Conservation (phyloP, 37 sponge, comb jelly and placozoan genomes). For the Ephydatia muelleri region DNA sequence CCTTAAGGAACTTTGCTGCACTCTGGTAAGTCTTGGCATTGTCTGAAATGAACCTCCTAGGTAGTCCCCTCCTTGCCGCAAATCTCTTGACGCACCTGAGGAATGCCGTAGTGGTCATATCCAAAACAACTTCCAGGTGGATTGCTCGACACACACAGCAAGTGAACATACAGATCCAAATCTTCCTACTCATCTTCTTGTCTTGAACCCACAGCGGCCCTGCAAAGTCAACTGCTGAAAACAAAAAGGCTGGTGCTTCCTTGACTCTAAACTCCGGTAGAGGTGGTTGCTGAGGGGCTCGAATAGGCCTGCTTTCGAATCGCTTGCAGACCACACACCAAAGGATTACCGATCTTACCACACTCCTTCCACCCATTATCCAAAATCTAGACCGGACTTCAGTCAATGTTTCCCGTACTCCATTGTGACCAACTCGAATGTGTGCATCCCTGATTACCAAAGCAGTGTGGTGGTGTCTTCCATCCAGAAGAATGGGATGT, state of each 20-base stretch:
- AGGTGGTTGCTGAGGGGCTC: slow-evolving; percentile 12
- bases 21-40: slow-evolving; percentile 47
- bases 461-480: too few species aligned
- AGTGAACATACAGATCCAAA: slow-evolving; percentile 31
- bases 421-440: too few species aligned
- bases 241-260: slow-evolving; percentile 24
- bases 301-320: slow-evolving; percentile 5
- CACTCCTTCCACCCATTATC: slow-evolving; percentile 30
- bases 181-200: neutral
- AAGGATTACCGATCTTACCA: slow-evolving; percentile 8
- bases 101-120: slow-evolving; percentile 24
- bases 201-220: slow-evolving; percentile 26
- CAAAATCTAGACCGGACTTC: slow-evolving; percentile 29
- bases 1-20: slow-evolving; percentile 23
- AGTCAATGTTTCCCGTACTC: slow-evolving; percentile 11
- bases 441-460: too few species aligned
- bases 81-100: slow-evolving; percentile 41
- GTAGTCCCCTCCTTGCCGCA: slow-evolving; percentile 51
- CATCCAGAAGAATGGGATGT: too few species aligned
- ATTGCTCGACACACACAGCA: slow-evolving; percentile 36
- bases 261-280: too few species aligned
- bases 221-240: slow-evolving; percentile 28
- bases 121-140: slow-evolving; percentile 27
- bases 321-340: slow-evolving; percentile 14
- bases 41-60: slow-evolving; percentile 30